phyloP scores from a whole-genome alignment of 1,140 invertebrate genomes.

The Musca vetustissima region DNA sequence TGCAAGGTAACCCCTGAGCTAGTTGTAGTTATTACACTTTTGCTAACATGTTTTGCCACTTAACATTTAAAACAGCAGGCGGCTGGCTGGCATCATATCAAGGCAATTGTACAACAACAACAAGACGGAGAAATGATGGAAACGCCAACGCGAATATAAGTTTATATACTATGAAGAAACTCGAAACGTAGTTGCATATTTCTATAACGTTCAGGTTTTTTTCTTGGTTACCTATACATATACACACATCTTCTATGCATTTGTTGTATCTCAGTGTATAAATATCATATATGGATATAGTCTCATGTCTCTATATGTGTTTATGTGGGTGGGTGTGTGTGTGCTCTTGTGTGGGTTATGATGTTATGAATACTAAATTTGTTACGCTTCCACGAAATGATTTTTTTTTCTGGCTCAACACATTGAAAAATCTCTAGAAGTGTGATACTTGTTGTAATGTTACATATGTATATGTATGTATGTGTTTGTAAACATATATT shows the following conservation, averaged over 20 bases:
- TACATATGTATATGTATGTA: background rate
- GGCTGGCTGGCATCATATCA: too few species aligned
- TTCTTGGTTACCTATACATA: too few species aligned
- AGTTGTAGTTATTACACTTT: slow-evolving; percentile 21
- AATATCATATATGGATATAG: background rate
- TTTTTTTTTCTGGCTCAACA: background rate
- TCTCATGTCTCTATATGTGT: background rate
- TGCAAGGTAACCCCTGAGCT: slow-evolving; percentile 21
- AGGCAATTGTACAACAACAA: too few species aligned
- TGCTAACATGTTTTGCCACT: slow-evolving; percentile 23
- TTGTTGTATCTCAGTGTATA: too few species aligned
- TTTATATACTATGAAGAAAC: background rate
- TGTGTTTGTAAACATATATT: background rate
- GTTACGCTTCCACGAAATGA: background rate
- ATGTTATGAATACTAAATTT: slow-evolving; percentile 21
- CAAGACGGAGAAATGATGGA: background rate
- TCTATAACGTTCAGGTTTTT: slow-evolving; percentile 7
- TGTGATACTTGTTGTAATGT: background rate
- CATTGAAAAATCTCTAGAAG: too few species aligned
- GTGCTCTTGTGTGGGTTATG: background rate
- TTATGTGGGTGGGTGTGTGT: background rate
- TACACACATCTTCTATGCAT: too few species aligned
- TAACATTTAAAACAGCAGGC: background rate
- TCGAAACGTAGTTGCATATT: background rate
- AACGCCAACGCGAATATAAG: background rate